phyloP scores from a whole-genome alignment of 2,888 invertebrate genomes.

The Mactromeris polynyma region DNA sequence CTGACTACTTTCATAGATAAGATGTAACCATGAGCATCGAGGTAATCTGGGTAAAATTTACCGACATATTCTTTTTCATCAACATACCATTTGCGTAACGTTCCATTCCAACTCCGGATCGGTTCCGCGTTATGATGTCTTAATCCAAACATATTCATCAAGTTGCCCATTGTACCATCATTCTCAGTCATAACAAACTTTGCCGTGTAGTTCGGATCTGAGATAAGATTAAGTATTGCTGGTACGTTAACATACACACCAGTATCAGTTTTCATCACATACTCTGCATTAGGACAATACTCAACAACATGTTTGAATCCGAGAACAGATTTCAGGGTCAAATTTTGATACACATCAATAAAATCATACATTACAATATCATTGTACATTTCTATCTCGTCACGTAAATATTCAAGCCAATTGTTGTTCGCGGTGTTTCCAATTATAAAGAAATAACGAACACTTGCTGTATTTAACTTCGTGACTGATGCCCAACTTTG shows the following conservation, averaged over 20 bases:
- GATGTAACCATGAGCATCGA: slow-evolving; percentile 39
- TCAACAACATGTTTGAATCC: slow-evolving; percentile 26
- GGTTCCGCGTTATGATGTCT: neutral
- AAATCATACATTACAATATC: slow-evolving; percentile 29
- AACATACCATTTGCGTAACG: neutral
- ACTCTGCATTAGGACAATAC: slow-evolving; percentile 24
- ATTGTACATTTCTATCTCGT: slow-evolving; percentile 4
- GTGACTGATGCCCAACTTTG: slow-evolving; percentile 21
- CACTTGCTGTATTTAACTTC: neutral
- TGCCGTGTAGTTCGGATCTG: neutral
- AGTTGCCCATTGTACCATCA: neutral
- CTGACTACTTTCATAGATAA: neutral
- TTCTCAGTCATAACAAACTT: neutral
- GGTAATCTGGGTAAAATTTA: slow-evolving; percentile 19
- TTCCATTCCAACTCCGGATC: neutral
- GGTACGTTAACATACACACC: slow-evolving; percentile 31
- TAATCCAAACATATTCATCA: neutral
- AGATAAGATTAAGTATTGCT: slow-evolving; percentile 12
- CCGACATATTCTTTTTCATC: slow-evolving; percentile 4
- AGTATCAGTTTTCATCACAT: slow-evolving; percentile 23
- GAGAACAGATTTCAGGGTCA: slow-evolving; percentile 23
- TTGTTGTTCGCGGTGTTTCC: neutral
- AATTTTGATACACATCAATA: slow-evolving; percentile 26
- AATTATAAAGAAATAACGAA: slow-evolving; percentile 20
- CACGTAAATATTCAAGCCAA: neutral